phyloP scores from a whole-genome alignment of 2,113 vertebrate genomes.

The Psophia crepitans region DNA sequence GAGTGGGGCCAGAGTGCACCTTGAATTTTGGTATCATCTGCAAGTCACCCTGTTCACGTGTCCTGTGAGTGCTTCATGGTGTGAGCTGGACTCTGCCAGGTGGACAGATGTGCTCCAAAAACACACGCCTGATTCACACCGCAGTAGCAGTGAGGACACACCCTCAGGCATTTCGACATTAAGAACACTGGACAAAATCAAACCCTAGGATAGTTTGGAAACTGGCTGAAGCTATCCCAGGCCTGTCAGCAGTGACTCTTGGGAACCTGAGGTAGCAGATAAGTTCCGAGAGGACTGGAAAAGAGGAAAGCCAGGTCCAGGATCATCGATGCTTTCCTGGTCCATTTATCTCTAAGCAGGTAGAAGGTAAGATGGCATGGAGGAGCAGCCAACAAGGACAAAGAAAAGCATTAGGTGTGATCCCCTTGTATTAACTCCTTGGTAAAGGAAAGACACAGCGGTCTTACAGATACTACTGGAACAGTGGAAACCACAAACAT shows the following conservation, averaged over 20 bases:
- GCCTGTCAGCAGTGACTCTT: neutral
- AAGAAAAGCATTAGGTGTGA: neutral
- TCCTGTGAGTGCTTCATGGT: rapidly evolving
- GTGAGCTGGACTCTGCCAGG: neutral
- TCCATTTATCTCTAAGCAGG: neutral
- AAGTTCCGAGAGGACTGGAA: neutral
- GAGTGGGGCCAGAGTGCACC: neutral
- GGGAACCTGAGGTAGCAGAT: neutral
- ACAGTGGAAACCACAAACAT: neutral
- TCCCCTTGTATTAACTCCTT: neutral
- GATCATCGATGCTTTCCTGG: neutral
- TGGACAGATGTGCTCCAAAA: neutral
- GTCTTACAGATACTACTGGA: neutral
- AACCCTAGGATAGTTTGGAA: neutral
- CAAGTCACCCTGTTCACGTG: neutral
- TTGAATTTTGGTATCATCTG: neutral
- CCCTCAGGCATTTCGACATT: neutral
- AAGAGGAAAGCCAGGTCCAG: neutral
- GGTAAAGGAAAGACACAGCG: neutral
- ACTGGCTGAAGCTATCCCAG: neutral
- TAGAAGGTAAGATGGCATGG: neutral
- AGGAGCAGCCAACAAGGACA: neutral
- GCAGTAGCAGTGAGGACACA: neutral
- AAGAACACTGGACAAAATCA: neutral
- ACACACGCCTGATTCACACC: neutral